phyloP scores from a whole-genome alignment of 2,113 vertebrate species.

The Mastomys natalensis region DNA sequence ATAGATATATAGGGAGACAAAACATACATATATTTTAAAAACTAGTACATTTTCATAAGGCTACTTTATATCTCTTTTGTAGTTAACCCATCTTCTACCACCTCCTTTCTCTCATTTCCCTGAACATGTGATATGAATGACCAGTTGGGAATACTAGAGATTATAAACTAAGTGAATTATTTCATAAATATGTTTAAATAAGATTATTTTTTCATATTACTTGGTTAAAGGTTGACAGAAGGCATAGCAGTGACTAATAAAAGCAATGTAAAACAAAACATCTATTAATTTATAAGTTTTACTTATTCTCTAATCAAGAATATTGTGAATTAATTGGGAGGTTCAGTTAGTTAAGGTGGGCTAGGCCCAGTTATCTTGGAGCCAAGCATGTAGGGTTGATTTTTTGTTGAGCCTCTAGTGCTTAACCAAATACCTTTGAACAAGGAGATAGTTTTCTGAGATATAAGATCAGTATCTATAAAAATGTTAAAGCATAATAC shows the following conservation, averaged over 20 bases:
- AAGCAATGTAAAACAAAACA: constrained; percentile 40
- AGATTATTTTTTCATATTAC: constrained; percentile 20
- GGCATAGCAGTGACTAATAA: background rate
- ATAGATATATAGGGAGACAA: background rate
- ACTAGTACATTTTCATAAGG: background rate
- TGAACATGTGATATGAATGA: no score
- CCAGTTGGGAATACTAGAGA: background rate
- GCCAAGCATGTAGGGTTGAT: background rate
- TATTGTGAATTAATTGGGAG: constrained; percentile 35
- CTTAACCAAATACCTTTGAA: constrained; percentile 59
- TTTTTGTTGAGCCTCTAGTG: constrained; percentile 16
- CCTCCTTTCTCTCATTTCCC: background rate
- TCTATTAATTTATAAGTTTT: constrained; percentile 7
- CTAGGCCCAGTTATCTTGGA: constrained; percentile 18
- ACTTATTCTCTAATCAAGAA: background rate
- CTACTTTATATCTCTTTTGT: background rate
- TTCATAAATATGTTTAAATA: constrained; percentile 47
- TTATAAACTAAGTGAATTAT: background rate
- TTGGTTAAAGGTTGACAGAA: constrained; percentile 7
- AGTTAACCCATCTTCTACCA: background rate
- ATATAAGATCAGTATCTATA: constrained; percentile 52
- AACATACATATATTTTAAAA: background rate
- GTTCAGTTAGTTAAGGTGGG: background rate
- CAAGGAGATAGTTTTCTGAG: constrained; percentile 46
- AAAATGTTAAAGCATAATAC: constrained; percentile 36